phyloP scores from a whole-genome alignment of 2,888 invertebrate genomes.

The Griposia aprilina region DNA sequence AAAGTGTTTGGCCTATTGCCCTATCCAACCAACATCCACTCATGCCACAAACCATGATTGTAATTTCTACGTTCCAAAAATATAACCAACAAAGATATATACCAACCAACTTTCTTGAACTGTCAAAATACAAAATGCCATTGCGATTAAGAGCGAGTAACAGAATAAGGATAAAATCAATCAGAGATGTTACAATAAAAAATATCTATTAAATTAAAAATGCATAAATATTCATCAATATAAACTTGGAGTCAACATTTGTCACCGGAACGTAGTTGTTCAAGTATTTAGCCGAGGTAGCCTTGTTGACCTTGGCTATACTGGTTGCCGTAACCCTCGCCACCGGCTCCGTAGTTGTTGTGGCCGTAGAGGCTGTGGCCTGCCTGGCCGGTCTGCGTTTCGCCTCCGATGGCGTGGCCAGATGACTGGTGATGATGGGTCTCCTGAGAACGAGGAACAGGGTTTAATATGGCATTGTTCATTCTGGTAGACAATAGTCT shows the following conservation, averaged over 20 bases:
- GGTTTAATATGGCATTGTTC: not conserved
- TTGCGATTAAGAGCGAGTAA: not conserved
- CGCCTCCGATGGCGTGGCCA: constrained; percentile 50
- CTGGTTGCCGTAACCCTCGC: constrained; percentile 30
- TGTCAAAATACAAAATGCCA: not conserved
- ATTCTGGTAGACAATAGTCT: not conserved
- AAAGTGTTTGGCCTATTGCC: not conserved
- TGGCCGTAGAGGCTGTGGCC: constrained; percentile 44
- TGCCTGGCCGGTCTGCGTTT: not conserved
- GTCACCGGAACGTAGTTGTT: not conserved
- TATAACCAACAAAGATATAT: not conserved
- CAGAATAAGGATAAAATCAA: not conserved
- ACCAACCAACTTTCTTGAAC: not conserved
- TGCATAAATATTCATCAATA: constrained; percentile 30
- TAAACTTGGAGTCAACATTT: not conserved
- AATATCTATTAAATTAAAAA: not conserved
- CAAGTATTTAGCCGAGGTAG: not conserved
- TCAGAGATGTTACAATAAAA: not conserved
- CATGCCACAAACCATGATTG: not conserved
- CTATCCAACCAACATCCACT: not conserved
- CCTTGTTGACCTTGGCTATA: constrained; percentile 24
- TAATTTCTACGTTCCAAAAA: not conserved
- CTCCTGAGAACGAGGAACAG: constrained; percentile 21
- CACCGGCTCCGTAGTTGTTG: constrained; percentile 31
- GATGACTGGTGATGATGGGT: constrained; percentile 54